Evolutionary conservation across 1,140 invertebrate species (phyloP).

Genomic region (Brachionus sp.): DNA sequence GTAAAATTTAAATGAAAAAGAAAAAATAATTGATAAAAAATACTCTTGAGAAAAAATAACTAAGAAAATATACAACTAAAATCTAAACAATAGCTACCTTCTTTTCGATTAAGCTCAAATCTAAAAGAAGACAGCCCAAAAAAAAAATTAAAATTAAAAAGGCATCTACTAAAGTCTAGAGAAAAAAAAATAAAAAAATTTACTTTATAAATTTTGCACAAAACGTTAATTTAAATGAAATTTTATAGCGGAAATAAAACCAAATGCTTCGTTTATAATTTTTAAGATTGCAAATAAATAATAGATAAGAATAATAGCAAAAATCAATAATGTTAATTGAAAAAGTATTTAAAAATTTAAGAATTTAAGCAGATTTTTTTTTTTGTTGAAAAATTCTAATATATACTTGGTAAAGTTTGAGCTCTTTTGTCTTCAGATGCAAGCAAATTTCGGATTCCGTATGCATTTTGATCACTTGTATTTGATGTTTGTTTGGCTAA

Average conservation of each 20-base stretch:
- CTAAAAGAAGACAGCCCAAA: not conserved
- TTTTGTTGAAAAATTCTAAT: not conserved
- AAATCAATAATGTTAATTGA: not conserved
- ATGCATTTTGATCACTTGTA: not conserved
- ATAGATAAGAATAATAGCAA: constrained; percentile 4
- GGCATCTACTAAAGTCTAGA: not conserved
- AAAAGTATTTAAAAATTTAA: not conserved
- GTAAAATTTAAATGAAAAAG: too few species aligned
- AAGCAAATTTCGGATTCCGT: not conserved
- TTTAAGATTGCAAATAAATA: not conserved
- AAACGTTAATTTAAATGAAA: not conserved
- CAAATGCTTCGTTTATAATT: not conserved
- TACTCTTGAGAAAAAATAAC: not conserved
- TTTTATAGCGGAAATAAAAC: not conserved
- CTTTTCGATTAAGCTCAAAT: not conserved
- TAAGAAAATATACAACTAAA: not conserved
- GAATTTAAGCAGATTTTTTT: not conserved
- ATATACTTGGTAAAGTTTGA: constrained; percentile 30
- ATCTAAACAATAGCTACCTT: not conserved
- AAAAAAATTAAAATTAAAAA: not conserved
- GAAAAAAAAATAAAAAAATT: not conserved
- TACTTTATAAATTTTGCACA: not conserved
- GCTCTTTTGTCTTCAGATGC: not conserved
- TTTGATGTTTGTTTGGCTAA: not conserved
- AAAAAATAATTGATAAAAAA: not conserved